Evolutionary conservation across 2,888 invertebrate species (phyloP).

Genomic region (Belgica antarctica): DNA sequence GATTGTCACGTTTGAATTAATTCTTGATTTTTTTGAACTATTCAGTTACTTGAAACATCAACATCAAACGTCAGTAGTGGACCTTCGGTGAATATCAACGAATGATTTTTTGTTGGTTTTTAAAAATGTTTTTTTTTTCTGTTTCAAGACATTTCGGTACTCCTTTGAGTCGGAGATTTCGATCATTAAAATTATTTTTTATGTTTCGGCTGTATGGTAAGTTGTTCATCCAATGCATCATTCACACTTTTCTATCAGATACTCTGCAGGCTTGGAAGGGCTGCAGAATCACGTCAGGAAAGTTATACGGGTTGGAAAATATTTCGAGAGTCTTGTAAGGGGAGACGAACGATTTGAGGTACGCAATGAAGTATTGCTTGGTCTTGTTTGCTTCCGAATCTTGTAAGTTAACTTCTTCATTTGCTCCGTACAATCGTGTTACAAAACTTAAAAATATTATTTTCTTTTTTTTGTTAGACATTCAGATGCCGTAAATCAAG

Average conservation of each 20-base stretch:
- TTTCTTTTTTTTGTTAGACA: conserved; percentile 54
- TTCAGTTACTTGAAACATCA: conserved; percentile 81
- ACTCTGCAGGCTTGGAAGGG: conserved; percentile 73
- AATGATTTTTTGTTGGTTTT: too few species aligned
- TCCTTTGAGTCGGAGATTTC: conserved; percentile 77
- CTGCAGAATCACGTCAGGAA: conserved; percentile 81
- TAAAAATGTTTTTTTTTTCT: too few species aligned
- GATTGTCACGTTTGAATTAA: too few species aligned
- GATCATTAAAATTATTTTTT: conserved; percentile 86
- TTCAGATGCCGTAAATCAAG: conserved; percentile 71
- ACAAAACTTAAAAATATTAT: background rate
- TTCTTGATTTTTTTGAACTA: too few species aligned
- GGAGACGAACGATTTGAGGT: conserved; percentile 73
- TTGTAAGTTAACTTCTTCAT: conserved; percentile 48
- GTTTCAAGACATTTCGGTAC: conserved; percentile 91
- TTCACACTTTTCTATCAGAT: too few species aligned
- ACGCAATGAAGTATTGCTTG: conserved; percentile 70
- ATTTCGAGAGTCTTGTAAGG: conserved; percentile 68
- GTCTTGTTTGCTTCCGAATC: conserved; percentile 76
- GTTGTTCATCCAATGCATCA: too few species aligned
- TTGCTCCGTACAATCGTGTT: too few species aligned
- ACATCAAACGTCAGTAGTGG: conserved; percentile 68
- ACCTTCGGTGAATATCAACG: too few species aligned
- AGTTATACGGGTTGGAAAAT: conserved; percentile 73
- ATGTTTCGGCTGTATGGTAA: conserved; percentile 78